Base-by-base conservation (phyloP, 2,113 vertebrate genomes). In the Corythoichthys haematopterus region DNA sequence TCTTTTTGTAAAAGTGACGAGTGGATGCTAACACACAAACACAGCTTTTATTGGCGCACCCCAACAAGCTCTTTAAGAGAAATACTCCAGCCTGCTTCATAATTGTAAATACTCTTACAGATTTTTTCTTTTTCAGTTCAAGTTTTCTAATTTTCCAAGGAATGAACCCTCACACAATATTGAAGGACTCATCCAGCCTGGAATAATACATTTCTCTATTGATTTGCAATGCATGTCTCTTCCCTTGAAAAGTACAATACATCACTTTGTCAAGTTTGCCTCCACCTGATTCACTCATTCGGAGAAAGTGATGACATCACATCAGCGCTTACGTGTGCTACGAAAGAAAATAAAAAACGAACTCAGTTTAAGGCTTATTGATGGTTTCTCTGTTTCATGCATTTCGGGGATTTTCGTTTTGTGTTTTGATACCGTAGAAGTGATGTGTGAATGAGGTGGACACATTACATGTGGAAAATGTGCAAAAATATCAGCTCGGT, bases 61-160 rank as follows among this genome's bases (percentile, higher is more conserved):
- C 68, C 70, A 79, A 57, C 65, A 66, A 83, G 79, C 77, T 86
- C 81, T 87, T 86, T 46, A 33, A 53, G 38, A 73, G 64, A 78
- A 78, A 75, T 45, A 52, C 69, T 60, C 71, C 33, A 66, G 80
- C 78, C 80, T 40, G 78, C 82, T 83, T 87, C 78, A 85, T 66
- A 83, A 80, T 70, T 87, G 82, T 89, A 87, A 82, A 88, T 87
- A 86, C 73, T 81, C 77, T 80, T 59, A 84, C 77, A 20, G 6
- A 5, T 45, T 61, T 4, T 60, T 40, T 60, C 28, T 62, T 62
- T 28, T 46, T 46, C 7, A 3, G 28, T 13, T 14, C 40, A 45
- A n/a, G 9, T 61, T 43, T 12, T 45, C 20, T 13, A 33, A 46
- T 46, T 20, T 14, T 46, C 9, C 60, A 20, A 33, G 40, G 45